Evolutionary conservation across 2,113 vertebrate species (phyloP).

Genomic region (Columba livia): DNA sequence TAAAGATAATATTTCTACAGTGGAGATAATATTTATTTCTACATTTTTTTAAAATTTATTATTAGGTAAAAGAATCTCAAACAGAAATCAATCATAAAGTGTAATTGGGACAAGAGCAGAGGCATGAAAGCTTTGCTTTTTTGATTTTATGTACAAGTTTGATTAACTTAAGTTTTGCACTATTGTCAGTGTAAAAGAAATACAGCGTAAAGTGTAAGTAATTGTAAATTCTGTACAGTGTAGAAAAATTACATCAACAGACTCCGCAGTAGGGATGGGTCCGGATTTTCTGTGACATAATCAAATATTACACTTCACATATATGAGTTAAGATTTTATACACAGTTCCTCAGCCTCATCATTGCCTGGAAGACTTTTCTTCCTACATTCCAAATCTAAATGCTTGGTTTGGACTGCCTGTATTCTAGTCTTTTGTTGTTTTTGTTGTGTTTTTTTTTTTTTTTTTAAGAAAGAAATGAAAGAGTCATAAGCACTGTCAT

Average conservation of each 20-base stretch:
- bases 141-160: not conserved
- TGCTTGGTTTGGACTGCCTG: not conserved
- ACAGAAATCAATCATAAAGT: not conserved
- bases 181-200: not conserved
- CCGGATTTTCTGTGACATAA: not conserved
- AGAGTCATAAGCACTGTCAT: not conserved
- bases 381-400: not conserved
- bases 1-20: not conserved
- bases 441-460: too few species aligned
- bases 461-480: not conserved
- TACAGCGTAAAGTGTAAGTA: not conserved
- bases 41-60: not conserved
- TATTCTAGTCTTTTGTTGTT: not conserved
- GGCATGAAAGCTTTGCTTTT: not conserved
- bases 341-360: not conserved
- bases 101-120: not conserved
- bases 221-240: not conserved
- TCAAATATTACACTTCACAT: not conserved
- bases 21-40: too few species aligned
- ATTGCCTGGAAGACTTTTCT: not conserved
- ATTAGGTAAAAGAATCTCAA: not conserved
- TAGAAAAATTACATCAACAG: not conserved
- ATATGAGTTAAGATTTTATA: not conserved
- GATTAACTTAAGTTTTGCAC: not conserved
- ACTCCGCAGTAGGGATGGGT: not conserved